phyloP scores from a whole-genome alignment of 2,113 vertebrate genomes.

The Pachypanchax playfairii region DNA sequence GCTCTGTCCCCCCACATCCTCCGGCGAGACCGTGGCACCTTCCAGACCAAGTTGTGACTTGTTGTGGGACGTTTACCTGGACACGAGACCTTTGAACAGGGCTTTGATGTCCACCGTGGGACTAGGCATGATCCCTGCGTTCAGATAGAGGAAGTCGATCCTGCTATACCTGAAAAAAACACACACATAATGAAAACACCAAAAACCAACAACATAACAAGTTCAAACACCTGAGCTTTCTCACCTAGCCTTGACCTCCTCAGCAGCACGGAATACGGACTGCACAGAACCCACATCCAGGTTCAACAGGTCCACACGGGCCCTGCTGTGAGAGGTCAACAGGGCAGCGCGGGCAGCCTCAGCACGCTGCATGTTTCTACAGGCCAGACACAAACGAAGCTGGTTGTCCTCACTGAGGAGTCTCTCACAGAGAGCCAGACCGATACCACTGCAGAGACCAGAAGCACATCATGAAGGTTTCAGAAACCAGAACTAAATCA shows the following conservation, averaged over 20 bases:
- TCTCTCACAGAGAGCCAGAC: conserved; percentile 87
- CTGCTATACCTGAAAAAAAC: conserved; percentile 82
- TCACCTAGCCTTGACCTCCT: conserved; percentile 83
- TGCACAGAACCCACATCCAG: conserved; percentile 85
- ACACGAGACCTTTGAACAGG: conserved; percentile 86
- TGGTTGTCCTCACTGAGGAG: conserved; percentile 81
- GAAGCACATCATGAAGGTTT: neutral
- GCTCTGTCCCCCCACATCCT: no score
- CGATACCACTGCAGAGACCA: conserved; percentile 85
- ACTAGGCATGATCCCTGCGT: conserved; percentile 96
- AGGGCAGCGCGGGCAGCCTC: conserved; percentile 77
- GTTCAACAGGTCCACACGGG: conserved; percentile 80
- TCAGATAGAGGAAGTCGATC: conserved; percentile 91
- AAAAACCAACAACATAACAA: neutral
- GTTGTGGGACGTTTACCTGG: conserved; percentile 78
- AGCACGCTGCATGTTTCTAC: conserved; percentile 84
- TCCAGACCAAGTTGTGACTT: no score
- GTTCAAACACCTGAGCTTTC: neutral
- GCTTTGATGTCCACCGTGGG: conserved; percentile 85
- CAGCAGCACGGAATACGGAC: conserved; percentile 83
- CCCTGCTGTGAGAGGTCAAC: conserved; percentile 71
- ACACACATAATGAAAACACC: neutral
- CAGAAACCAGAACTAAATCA: no score
- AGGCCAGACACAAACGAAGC: conserved; percentile 89
- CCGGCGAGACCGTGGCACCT: no score